These are phyloP conservation scores for Portevinia maculata DNA, from an alignment of 2,888 invertebrate genomes.

Conservation along the genomic window DNA sequence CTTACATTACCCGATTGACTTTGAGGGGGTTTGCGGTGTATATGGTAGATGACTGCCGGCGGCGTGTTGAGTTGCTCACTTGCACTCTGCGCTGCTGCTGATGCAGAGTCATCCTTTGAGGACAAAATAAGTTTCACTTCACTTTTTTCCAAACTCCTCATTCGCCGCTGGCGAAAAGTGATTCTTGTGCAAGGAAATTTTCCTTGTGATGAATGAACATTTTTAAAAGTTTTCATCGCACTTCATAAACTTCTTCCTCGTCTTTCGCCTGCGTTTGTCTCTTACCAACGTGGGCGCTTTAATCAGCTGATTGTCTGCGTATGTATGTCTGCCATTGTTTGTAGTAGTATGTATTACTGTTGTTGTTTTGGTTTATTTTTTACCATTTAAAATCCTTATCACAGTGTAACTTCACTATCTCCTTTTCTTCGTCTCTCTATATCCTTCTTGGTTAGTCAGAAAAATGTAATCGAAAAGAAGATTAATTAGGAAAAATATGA, in stretches of 20 bases:
- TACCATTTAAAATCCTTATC: constrained; percentile 66
- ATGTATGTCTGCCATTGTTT: constrained; percentile 59
- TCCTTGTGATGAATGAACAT: constrained; percentile 55
- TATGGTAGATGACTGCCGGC: constrained; percentile 57
- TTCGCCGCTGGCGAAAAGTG: constrained; percentile 59
- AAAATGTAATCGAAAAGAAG: constrained; percentile 76
- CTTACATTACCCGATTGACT: constrained; percentile 68
- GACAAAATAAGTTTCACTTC: constrained; percentile 66
- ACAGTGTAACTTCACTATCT: constrained; percentile 51
- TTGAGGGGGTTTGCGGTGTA: constrained; percentile 60
- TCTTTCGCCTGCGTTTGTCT: constrained; percentile 32
- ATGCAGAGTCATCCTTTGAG: constrained; percentile 50
- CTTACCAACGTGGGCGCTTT: constrained; percentile 65
- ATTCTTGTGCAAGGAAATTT: constrained; percentile 75
- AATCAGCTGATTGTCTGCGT: constrained; percentile 76
- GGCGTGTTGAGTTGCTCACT: constrained; percentile 60
- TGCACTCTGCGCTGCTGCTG: constrained; percentile 50
- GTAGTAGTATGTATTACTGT: constrained; percentile 10
- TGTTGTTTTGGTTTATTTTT: constrained; percentile 33
- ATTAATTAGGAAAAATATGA: constrained; percentile 82
- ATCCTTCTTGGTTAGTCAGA: not conserved
- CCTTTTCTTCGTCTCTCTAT: not conserved
- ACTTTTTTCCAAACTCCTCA: constrained; percentile 8
- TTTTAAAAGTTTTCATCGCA: constrained; percentile 72
- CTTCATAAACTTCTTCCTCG: constrained; percentile 42